These are phyloP conservation scores for Oxytorus armatus DNA, from an alignment of 2,888 invertebrate genomes.

Conservation along the genomic window DNA sequence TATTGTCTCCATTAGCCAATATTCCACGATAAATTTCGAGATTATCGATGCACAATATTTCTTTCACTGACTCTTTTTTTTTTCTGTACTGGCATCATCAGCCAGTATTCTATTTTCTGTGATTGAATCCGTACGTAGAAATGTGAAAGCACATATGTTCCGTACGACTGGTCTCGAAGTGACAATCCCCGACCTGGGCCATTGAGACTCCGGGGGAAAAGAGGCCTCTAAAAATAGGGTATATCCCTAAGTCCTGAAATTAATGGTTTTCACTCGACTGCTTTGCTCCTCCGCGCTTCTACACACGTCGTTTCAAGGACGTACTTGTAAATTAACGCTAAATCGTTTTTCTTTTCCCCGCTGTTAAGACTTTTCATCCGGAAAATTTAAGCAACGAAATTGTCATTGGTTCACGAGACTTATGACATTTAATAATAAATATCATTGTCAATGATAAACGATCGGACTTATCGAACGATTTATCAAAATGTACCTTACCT, in stretches of 20 bases:
- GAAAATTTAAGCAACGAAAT: too few species aligned
- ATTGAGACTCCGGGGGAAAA: constrained; percentile 66
- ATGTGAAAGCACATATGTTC: constrained; percentile 72
- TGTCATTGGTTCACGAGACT: too few species aligned
- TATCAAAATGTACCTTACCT: constrained; percentile 71
- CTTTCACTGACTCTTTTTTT: constrained; percentile 4
- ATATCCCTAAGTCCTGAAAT: constrained; percentile 60
- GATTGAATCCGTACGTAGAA: constrained; percentile 71
- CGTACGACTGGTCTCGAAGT: constrained; percentile 58
- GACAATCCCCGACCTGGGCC: constrained; percentile 75
- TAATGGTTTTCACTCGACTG: constrained; percentile 25
- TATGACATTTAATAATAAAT: too few species aligned
- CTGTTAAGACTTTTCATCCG: background rate
- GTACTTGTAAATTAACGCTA: constrained; percentile 44
- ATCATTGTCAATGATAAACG: background rate
- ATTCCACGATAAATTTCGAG: too few species aligned
- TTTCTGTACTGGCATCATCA: too few species aligned
- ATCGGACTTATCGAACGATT: too few species aligned
- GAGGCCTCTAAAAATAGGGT: constrained; percentile 76
- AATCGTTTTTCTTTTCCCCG: constrained; percentile 44
- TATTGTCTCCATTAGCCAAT: too few species aligned
- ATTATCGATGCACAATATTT: background rate
- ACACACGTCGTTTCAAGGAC: constrained; percentile 30
- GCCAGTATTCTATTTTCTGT: constrained; percentile 48
- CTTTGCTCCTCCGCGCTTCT: constrained; percentile 1